Percentiles rank a stretch among this genome's conserved stretches.
These are phyloP conservation scores for Cetonia aurata DNA, from an alignment of 2,888 invertebrate genomes.

Conservation along the genomic window DNA sequence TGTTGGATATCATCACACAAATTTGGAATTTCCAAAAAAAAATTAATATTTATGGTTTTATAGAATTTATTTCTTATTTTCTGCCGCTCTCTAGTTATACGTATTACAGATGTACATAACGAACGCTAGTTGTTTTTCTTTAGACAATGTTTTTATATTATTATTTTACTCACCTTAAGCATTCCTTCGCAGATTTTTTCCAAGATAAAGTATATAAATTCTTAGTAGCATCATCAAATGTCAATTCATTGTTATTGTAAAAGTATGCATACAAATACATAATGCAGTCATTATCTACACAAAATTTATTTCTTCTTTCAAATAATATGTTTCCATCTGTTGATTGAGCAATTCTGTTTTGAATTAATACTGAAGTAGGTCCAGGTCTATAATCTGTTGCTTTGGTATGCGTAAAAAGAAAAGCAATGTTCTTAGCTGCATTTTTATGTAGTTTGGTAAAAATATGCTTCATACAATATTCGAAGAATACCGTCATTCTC, in stretches of 20 bases:
- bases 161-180: constrained; percentile 9
- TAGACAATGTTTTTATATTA: not conserved
- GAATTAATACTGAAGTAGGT: not conserved
- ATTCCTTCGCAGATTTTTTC: constrained; percentile 12
- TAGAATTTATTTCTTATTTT: too few species aligned
- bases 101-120: too few species aligned
- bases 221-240: constrained; percentile 1
- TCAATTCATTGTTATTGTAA: not conserved
- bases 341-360: not conserved
- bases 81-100: too few species aligned
- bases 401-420: constrained; percentile 27
- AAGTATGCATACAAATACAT: constrained; percentile 17
- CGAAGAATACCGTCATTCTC: constrained; percentile 19
- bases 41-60: too few species aligned
- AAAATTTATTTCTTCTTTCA: constrained; percentile 28
- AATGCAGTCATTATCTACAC: constrained; percentile 35
- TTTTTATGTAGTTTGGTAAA: constrained; percentile 28
- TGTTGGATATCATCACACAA: too few species aligned
- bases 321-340: not conserved
- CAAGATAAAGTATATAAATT: not conserved
- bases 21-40: too few species aligned
- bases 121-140: too few species aligned
- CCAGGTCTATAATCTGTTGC: constrained; percentile 16
- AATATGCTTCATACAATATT: constrained; percentile 21
- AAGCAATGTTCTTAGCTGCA: constrained; percentile 17